Evolutionary conservation across 2,888 invertebrate genomes (phyloP), one percentile per base, ranked within the genome.

Genomic region (Lamellibrachia satsuma): DNA sequence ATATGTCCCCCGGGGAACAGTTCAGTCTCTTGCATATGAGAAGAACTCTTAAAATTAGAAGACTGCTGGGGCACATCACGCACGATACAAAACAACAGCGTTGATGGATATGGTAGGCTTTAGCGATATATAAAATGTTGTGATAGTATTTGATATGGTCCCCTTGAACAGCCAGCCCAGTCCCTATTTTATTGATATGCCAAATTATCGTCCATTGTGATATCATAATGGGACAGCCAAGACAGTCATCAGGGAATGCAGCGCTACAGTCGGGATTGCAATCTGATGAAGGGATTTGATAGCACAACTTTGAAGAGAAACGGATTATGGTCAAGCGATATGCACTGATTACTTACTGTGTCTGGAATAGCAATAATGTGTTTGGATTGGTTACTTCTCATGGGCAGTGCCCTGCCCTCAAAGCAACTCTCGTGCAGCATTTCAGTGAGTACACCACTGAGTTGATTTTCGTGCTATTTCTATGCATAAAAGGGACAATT

Each of bases 141-240:
- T 75, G 22, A 75, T n/a, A 6, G 22, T 75, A 75, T 75, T 75
- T 75, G 75, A 75, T 75, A 75, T 2, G 75, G 75, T 15, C 22
- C 75, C 75, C 75, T 75, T 11, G 75, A 75, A 75, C 22, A 75
- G 75, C 75, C 75, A 4, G 22, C 15, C 15, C 22, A 22, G 75
- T 75, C 75, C 75, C 75, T 75, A 75, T 75, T 22, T 75, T 75
- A 75, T 75, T 75, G 75, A 75, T 75, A 75, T 75, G 75, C 75
- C 75, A 75, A 3, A 75, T 75, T 75, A n/a, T 75, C 22, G 22
- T 75, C 75, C 75, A 22, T 22, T 75, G 75, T 22, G 75, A 11
- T n/a, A 75, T 22, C 3, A n/a, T 75, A 75, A 75, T 75, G 75
- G 75, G 75, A 75, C 6, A 22, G 1, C 22, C 75, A 75, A 22